Base-by-base conservation (phyloP, 2,888 invertebrate genomes). In the Smittia aterrima region DNA sequence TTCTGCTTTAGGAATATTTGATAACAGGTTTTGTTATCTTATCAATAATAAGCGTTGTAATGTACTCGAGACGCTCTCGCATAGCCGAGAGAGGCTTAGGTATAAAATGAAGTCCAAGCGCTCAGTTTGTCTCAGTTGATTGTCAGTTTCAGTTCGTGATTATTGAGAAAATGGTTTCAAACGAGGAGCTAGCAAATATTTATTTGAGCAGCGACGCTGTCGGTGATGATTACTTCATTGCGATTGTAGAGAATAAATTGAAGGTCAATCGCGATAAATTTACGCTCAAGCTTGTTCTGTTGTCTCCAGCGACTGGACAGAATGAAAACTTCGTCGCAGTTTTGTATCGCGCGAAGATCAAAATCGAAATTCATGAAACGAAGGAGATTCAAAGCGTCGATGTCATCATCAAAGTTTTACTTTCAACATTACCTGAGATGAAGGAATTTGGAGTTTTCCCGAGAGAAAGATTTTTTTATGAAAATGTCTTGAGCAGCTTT, bases 281-380 rank as follows among this genome's bases (percentile, higher is more conserved):
- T 66, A 64, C 64, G 20, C 4, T 74, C 0, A 22, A 22, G 16
- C 16, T 74, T 32, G 47, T 74, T 18, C n/a, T 66, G 1, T 27
- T 74, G 11, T 16, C 32, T 1, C 66, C 47, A 47, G 74, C 74
- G 40, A 66, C 74, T 41, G 74, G 74, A 16, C 64, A 74, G 47
- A 74, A 74, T 66, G 74, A 74, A 9, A 74, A 74, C 25, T 74
- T 27, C n/a, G 20, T 40, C 16, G 62, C 66, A 11, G 24, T 66
- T 27, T 16, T 74, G 6, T 66, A 47, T 64, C 66, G 74, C 11
- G 66, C 66, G 11, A 47, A 64, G 54, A 64, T 74, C 13, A 74
- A 66, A 27, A 66, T 74, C 62, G 40, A 66, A 13, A n/a, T 47
- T 16, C 18, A 13, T 13, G 47, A 64, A 13, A 40, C 62, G 13